A percentile compares a stretch with the other conserved stretches of the same genome.
These are phyloP conservation scores for Muntiacus reevesi DNA, from an alignment of 2,113 vertebrate species.

Conservation along the genomic window DNA sequence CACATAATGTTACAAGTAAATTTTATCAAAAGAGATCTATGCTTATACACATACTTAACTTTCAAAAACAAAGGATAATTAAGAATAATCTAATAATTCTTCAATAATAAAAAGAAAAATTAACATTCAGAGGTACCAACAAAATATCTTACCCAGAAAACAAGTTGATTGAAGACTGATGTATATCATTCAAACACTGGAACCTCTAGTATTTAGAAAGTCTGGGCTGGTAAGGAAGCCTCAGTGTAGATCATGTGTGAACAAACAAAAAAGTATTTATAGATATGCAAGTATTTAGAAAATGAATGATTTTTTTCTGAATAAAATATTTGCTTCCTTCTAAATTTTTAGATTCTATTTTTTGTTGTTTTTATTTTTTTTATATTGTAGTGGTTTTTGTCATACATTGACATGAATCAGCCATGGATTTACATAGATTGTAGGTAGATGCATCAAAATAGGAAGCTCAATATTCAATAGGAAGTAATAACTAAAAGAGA, in stretches of 20 bases:
- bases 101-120: not conserved
- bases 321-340: not conserved
- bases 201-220: not conserved
- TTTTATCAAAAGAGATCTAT: not conserved
- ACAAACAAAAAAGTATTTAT: not conserved
- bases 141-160: not conserved
- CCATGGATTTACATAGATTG: not conserved
- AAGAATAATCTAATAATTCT: not conserved
- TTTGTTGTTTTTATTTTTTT: too few species aligned
- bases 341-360: not conserved
- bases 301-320: not conserved
- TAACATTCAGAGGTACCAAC: not conserved
- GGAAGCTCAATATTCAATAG: not conserved
- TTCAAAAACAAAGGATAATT: constrained; percentile 24
- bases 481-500: not conserved
- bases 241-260: not conserved
- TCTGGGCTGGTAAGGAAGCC: not conserved
- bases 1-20: not conserved
- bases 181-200: not conserved
- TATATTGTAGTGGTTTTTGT: too few species aligned
- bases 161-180: not conserved
- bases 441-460: not conserved
- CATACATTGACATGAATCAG: too few species aligned
- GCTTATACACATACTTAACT: not conserved
- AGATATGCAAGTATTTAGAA: not conserved